phyloP scores from a whole-genome alignment of 2,113 vertebrate genomes.

The Tauraco erythrolophus region DNA sequence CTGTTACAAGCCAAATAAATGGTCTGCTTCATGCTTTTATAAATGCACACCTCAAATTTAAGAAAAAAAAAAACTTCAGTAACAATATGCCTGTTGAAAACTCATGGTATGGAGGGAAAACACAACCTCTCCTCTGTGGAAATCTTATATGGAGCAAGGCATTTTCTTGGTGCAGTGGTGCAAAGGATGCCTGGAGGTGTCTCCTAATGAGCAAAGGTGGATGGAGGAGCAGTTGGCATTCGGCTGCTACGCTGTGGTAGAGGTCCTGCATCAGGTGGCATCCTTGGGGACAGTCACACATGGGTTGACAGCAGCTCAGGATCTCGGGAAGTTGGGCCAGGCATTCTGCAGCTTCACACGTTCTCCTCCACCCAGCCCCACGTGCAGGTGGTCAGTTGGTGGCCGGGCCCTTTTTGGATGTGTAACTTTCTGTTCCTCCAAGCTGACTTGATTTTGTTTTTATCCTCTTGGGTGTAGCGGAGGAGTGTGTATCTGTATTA shows the following conservation, averaged over 20 bases:
- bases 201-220: neutral
- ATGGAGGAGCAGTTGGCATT: neutral
- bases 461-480: neutral
- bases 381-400: fast-evolving
- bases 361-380: fast-evolving
- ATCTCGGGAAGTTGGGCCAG: neutral
- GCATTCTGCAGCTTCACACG: fast-evolving
- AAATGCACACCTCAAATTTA: neutral
- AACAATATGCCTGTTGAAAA: neutral
- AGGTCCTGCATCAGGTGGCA: neutral
- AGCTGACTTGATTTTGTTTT: slow-evolving; percentile 15
- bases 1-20: slow-evolving; percentile 5
- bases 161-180: neutral
- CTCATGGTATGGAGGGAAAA: fast-evolving
- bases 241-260: neutral
- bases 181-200: neutral
- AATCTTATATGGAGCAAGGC: neutral
- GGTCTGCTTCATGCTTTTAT: neutral
- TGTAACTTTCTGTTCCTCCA: neutral
- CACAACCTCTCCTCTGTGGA: neutral
- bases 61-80: neutral
- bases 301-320: neutral
- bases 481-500: neutral
- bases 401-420: neutral
- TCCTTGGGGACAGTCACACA: neutral